Conservation (phyloP, 2,888 invertebrate genomes). For the Drosophila neotestacea region DNA sequence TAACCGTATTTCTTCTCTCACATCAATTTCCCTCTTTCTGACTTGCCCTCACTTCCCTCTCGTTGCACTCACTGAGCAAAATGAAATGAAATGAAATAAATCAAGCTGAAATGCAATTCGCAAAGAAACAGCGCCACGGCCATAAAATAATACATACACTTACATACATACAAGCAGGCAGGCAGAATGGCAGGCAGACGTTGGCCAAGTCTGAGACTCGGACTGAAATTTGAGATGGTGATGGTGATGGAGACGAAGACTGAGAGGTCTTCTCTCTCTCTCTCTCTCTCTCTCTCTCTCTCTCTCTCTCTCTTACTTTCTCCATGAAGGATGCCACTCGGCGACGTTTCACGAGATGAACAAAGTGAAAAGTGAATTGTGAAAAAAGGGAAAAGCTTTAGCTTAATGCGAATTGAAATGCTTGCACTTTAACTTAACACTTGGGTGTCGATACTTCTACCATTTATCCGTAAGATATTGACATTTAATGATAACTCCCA, state of each 20-base stretch:
- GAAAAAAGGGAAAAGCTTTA: slow-evolving; percentile 46
- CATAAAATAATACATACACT: slow-evolving; percentile 70
- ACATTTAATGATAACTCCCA: slow-evolving; percentile 48
- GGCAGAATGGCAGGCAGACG: background rate
- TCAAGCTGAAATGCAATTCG: slow-evolving; percentile 80
- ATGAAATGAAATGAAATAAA: slow-evolving; percentile 78
- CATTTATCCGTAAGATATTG: slow-evolving; percentile 21
- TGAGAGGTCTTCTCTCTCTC: background rate
- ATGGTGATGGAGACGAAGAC: slow-evolving; percentile 6
- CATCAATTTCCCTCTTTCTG: slow-evolving; percentile 58
- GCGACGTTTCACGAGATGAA: slow-evolving; percentile 42
- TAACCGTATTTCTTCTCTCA: slow-evolving; percentile 74
- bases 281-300: background rate
- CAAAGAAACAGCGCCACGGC: slow-evolving; percentile 69
- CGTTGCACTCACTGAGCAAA: slow-evolving; percentile 55
- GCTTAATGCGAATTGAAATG: slow-evolving; percentile 71
- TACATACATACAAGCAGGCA: slow-evolving; percentile 6
- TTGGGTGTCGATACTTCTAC: slow-evolving; percentile 36
- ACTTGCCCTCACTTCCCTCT: background rate
- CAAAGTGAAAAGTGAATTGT: slow-evolving; percentile 52
- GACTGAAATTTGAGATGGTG: background rate
- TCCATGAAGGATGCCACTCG: slow-evolving; percentile 27
- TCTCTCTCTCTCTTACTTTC: background rate
- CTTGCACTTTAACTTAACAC: slow-evolving; percentile 60
- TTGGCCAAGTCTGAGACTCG: slow-evolving; percentile 5